Percentiles rank a stretch among this genome's conserved stretches.
phyloP scores from a whole-genome alignment of 2,888 invertebrate genomes.

The Galerucella pusilla region DNA sequence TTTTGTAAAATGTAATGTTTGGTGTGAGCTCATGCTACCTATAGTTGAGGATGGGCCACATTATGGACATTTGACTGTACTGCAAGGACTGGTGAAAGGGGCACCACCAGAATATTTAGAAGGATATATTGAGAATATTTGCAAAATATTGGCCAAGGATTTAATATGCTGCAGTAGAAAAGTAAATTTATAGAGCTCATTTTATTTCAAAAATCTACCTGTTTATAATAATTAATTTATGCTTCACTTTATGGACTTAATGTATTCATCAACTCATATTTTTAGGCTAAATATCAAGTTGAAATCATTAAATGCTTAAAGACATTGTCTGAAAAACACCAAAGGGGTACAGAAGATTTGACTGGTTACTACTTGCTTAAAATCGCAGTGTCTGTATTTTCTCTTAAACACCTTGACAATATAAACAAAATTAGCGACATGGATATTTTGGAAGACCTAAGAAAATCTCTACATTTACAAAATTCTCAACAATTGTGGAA shows the following conservation, averaged over 20 bases:
- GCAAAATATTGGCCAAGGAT: constrained; percentile 69
- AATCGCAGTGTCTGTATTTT: constrained; percentile 57
- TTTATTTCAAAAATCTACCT: no score
- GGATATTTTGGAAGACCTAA: constrained; percentile 66
- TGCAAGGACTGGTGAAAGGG: constrained; percentile 73
- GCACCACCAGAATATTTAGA: constrained; percentile 66
- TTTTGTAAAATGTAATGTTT: constrained; percentile 77
- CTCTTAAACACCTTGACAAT: constrained; percentile 57
- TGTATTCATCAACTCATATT: neutral
- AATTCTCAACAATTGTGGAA: constrained; percentile 68
- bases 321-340: constrained; percentile 44
- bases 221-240: no score
- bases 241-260: neutral
- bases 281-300: constrained; percentile 70
- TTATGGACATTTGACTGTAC: constrained; percentile 69
- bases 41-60: constrained; percentile 70
- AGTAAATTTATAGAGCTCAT: constrained; percentile 56
- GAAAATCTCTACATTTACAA: constrained; percentile 63
- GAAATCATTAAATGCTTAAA: constrained; percentile 69
- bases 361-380: constrained; percentile 59
- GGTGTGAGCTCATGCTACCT: constrained; percentile 76
- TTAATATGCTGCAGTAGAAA: constrained; percentile 73
- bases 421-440: constrained; percentile 49
- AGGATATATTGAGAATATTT: constrained; percentile 69
- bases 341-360: constrained; percentile 32